These are phyloP conservation scores for Spinus olivaceus DNA, from an alignment of 2,797 vertebrate genomes.

Conservation along the genomic window DNA sequence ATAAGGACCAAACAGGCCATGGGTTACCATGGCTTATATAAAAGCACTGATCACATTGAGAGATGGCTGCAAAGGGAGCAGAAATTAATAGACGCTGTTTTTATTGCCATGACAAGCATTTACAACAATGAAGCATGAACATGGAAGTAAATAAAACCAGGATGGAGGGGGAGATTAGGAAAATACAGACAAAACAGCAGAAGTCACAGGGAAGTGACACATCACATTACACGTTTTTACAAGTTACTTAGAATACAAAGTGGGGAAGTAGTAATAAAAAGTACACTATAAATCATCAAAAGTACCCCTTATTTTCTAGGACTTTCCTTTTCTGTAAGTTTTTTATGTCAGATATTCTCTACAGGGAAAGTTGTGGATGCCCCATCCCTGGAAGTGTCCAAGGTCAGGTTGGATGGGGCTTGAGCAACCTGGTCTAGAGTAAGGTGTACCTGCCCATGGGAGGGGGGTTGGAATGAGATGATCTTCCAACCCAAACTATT, in stretches of 20 bases:
- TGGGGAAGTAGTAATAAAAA: neutral
- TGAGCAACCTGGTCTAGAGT: neutral
- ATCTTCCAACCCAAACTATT: neutral
- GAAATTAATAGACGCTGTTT: neutral
- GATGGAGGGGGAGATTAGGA: neutral
- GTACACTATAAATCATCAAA: neutral
- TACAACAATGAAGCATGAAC: neutral
- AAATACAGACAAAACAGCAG: neutral
- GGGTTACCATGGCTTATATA: neutral
- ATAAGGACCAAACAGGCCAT: neutral
- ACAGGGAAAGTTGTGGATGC: neutral
- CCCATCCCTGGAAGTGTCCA: neutral
- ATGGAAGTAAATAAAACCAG: neutral
- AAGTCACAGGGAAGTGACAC: neutral
- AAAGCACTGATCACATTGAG: neutral
- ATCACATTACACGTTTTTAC: accelerated
- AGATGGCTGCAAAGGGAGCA: neutral
- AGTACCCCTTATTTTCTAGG: neutral
- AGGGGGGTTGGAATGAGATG: neutral
- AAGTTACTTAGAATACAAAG: neutral
- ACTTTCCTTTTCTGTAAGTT: neutral
- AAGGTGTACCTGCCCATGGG: neutral
- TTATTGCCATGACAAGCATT: neutral
- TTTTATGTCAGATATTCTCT: neutral
- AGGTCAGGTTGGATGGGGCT: neutral